Conservation (phyloP, 2,113 vertebrate genomes). For the Neolamprologus devosi region DNA sequence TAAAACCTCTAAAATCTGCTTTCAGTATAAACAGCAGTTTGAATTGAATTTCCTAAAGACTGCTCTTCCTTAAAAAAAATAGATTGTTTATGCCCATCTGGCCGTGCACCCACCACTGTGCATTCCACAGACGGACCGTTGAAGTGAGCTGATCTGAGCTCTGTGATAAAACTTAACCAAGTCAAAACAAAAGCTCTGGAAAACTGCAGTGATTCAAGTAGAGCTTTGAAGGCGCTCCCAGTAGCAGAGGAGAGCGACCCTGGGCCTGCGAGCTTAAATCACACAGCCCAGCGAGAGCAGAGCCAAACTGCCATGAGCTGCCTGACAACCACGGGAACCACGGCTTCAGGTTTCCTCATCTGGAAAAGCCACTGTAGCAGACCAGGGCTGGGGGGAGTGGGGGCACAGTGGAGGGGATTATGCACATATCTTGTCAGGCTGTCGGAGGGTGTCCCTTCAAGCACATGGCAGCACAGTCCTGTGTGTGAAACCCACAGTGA, state of each 20-base stretch:
- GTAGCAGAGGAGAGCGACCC: slow-evolving; percentile 8
- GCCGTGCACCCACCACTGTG: not conserved
- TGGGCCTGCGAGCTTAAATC: slow-evolving; percentile 1
- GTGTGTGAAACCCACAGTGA: not conserved
- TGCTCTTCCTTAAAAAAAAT: not conserved
- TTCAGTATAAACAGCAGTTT: not conserved
- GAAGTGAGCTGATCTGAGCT: slow-evolving; percentile 18
- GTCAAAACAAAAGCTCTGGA: slow-evolving; percentile 43
- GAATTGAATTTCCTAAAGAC: not conserved
- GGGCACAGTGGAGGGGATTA: not conserved
- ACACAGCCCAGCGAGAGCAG: slow-evolving; percentile 14
- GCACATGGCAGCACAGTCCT: not conserved
- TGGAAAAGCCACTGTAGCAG: slow-evolving; percentile 55
- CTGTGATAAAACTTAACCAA: slow-evolving; percentile 44
- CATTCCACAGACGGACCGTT: slow-evolving; percentile 12
- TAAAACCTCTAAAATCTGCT: not conserved
- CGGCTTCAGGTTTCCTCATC: slow-evolving; percentile 48
- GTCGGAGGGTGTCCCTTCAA: slow-evolving; percentile 3
- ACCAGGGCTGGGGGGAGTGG: not conserved
- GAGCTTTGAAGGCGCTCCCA: slow-evolving; percentile 30
- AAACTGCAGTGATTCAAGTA: slow-evolving; percentile 9
- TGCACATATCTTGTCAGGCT: slow-evolving; percentile 42
- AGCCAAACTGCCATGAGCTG: slow-evolving; percentile 43
- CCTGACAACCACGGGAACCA: slow-evolving; percentile 41
- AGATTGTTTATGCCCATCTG: not conserved